Percentiles rank a stretch among this genome's conserved stretches.
Evolutionary conservation across 2,113 vertebrate species (phyloP).

Genomic region (Xenus cinereus): DNA sequence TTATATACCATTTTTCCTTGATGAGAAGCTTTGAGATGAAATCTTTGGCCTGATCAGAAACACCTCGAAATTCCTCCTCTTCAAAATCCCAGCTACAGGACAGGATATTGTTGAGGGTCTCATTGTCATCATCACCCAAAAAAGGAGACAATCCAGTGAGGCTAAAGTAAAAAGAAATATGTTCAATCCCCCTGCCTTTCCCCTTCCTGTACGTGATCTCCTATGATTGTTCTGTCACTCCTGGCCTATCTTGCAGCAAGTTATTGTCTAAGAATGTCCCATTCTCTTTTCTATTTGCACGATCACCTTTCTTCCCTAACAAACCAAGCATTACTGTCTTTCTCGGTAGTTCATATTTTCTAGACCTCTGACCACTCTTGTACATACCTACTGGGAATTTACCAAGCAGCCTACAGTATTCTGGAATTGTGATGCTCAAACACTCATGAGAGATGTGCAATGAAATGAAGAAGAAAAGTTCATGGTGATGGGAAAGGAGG

Average conservation of each 20-base stretch:
- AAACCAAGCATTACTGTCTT: background rate
- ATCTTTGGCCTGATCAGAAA: slow-evolving; percentile 92
- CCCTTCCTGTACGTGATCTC: background rate
- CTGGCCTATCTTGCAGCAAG: background rate
- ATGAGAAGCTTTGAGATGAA: slow-evolving; percentile 93
- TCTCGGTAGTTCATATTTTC: background rate
- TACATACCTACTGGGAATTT: background rate
- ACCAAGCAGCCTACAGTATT: background rate
- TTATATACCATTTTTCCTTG: slow-evolving; percentile 91
- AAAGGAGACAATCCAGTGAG: slow-evolving; percentile 95
- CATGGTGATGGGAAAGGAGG: background rate
- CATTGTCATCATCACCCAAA: slow-evolving; percentile 92
- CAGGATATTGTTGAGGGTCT: slow-evolving; percentile 95
- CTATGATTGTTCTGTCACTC: background rate
- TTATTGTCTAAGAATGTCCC: background rate
- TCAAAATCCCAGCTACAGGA: slow-evolving; percentile 93
- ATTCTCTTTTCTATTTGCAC: background rate
- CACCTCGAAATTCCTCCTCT: slow-evolving; percentile 86
- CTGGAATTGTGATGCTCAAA: background rate
- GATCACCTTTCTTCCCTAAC: background rate
- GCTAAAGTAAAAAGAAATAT: slow-evolving; percentile 65
- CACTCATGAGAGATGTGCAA: background rate
- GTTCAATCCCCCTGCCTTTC: background rate
- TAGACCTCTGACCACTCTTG: background rate
- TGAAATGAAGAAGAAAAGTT: background rate